Evolutionary conservation across 2,888 invertebrate species (phyloP).

Genomic region (Junonia oenone): DNA sequence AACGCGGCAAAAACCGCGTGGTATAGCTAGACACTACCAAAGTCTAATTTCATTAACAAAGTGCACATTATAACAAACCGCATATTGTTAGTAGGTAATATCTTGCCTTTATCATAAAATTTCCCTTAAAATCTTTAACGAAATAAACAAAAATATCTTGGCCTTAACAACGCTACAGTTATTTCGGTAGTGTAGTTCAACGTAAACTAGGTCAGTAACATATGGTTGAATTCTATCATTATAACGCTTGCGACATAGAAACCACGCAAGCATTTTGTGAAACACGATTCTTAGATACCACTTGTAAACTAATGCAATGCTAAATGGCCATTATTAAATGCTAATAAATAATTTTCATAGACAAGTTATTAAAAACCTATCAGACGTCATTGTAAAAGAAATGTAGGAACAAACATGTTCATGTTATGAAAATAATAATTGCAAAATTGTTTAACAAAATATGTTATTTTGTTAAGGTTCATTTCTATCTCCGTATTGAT

Average conservation of each 20-base stretch:
- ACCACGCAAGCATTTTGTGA: constrained; percentile 24
- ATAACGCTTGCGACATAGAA: constrained; percentile 42
- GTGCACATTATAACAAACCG: neutral
- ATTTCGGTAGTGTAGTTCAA: constrained; percentile 46
- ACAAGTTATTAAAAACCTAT: too few species aligned
- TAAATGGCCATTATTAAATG: neutral
- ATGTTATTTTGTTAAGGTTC: too few species aligned
- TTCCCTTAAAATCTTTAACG: neutral
- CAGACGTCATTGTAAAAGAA: too few species aligned
- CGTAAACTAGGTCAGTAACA: constrained; percentile 51
- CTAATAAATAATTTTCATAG: neutral
- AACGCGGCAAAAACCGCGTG: too few species aligned
- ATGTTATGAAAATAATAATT: too few species aligned
- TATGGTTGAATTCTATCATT: constrained; percentile 48
- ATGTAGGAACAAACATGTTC: too few species aligned
- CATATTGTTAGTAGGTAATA: neutral
- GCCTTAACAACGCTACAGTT: constrained; percentile 45
- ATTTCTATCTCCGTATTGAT: too few species aligned
- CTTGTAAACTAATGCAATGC: neutral
- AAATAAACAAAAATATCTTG: constrained; percentile 37
- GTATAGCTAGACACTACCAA: too few species aligned
- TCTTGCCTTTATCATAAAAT: neutral
- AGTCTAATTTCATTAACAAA: neutral
- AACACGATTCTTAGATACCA: constrained; percentile 19
- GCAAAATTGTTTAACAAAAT: too few species aligned